A percentile compares a stretch with the other conserved stretches of the same genome.
phyloP scores from a whole-genome alignment of 2,888 invertebrate species.

The Machimus rusticus region DNA sequence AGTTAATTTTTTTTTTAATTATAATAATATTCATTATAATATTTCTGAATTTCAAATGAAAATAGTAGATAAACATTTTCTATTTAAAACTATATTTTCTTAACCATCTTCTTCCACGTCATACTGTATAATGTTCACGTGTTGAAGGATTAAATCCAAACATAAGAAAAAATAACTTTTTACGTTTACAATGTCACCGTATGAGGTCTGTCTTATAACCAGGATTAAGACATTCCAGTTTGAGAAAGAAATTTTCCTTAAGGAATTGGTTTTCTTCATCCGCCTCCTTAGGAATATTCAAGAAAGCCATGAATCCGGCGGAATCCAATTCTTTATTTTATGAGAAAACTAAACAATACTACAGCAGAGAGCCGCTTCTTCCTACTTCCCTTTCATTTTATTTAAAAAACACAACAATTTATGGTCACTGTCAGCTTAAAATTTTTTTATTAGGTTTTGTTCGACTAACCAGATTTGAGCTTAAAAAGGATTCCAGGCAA shows the following conservation, averaged over 20 bases:
- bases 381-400: neutral
- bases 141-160: neutral
- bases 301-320: neutral
- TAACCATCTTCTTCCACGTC: neutral
- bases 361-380: neutral
- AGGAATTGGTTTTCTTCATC: slow-evolving; percentile 11
- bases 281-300: slow-evolving; percentile 5
- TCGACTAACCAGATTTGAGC: slow-evolving; percentile 25
- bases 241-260: neutral
- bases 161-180: neutral
- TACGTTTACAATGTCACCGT: neutral
- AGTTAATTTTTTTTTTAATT: no score
- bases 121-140: neutral
- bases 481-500: slow-evolving; percentile 23
- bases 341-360: slow-evolving; percentile 3
- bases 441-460: slow-evolving; percentile 15
- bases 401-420: slow-evolving; percentile 18
- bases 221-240: slow-evolving; percentile 18
- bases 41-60: no score
- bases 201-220: slow-evolving; percentile 5
- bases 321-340: slow-evolving; percentile 13
- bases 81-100: neutral
- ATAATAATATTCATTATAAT: no score
- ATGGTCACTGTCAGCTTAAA: neutral
- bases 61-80: neutral